Base-by-base conservation (phyloP, 2,888 invertebrate species). In the Parnassius orleans region DNA sequence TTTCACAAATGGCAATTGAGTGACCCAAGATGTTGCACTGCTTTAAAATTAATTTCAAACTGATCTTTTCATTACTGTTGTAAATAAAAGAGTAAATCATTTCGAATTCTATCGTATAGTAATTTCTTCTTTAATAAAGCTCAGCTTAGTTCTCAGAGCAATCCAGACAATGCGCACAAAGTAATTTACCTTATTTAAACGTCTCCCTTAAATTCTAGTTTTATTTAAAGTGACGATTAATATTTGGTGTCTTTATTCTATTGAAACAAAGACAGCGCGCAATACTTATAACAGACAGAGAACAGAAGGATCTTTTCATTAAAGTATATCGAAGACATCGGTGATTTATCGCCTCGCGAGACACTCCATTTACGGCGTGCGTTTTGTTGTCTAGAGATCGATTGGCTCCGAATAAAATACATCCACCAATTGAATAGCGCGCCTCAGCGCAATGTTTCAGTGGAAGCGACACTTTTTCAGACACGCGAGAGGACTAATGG, bases 351-450 rank as follows among this genome's bases (percentile, higher is more conserved):
- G 86, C 76, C 87, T 79, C 87, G 77, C 72, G 89, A 88, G 90
- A 84, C 85, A 83, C 83, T 87, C 80, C 77, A 84, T 85, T 87
- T 86, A 82, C 78, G 66, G 78, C 74, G 84, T 86, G 86, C 85
- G 85, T 89, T 87, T 87, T 86, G 87, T 87, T 87, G 86, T 80
- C 80, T 79, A 72, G 76, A 89, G 90, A 89, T 90, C 88, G 89
- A 91, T 90, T 84, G 88, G 83, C 73, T 79, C 73, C 75, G 84
- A 87, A 89, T 89, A 88, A 91, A 90, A 90, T 87, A 88, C 86
- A 86, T 86, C 86, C 81, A 74, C 79, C 86, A 89, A 90, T 89
- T 87, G 87, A 88, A 89, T 84, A 84, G 84, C 82, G 79, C 79
- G 75, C 77, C 76, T 75, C 74, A 66, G 80, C 80, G 83, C 84